Evolutionary conservation across 2,797 vertebrate species (phyloP), one percentile per base, ranked within the genome.

Genomic region (Coregonus ussuriensis): DNA sequence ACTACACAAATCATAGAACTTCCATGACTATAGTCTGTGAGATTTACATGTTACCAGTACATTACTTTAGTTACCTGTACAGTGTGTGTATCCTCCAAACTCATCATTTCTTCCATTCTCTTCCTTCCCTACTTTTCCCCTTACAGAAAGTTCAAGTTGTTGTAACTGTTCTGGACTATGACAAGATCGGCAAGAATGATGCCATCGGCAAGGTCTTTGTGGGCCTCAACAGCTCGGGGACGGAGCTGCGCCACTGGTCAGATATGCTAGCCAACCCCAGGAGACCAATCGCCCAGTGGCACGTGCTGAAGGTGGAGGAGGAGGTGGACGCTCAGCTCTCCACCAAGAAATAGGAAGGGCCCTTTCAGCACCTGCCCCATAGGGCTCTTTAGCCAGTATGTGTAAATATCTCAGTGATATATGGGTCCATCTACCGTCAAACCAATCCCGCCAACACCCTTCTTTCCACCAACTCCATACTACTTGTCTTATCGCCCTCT

Each of bases 141-240:
- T 90, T 93, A 68, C 90, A 99, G 98, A 99, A 99, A 97, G 98
- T 99, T 93, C 98, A 99, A 94, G 91, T 99, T 92, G 98, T 99
- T 95, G 97, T 99, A 92, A 99, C 98, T 91, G 98, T 99, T 94
- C 97, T 99, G 96, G 98, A 99, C 98, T 99, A 99, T 97, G 98
- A 99, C 97, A 99, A 99, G 96, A 99, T 99, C 91, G 98, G 98
- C 93, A 99, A 99, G 96, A 99, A 99, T 3, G 98, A 99, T 94
- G 98, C 98, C 91, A 99, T 99, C 88, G 98, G 98, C 77, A 99
- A 99, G 84, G 97, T 99, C 82, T 99, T 99, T 92, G 98, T 99
- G 93, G 98, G 98, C 91, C 98, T 98, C 90, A 99, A 99, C 90
- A 98, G 97, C 95, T 94, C 97, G 0, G 98, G 98, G 1, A 98